phyloP scores from a whole-genome alignment of 2,888 invertebrate species.

The Apamea epomidion region DNA sequence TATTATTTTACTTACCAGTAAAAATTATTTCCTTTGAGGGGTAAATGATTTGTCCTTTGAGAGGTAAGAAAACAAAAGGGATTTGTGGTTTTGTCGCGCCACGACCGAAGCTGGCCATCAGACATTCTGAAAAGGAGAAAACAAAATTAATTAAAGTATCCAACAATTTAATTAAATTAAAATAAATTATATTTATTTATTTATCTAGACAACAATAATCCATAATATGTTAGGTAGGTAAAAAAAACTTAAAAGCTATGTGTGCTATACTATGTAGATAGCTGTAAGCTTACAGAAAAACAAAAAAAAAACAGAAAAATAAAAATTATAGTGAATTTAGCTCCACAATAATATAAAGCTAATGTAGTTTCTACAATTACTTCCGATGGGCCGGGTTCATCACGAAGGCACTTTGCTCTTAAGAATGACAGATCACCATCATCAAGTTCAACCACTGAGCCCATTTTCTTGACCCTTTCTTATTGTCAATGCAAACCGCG shows the following conservation, averaged over 20 bases:
- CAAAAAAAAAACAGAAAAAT: not conserved
- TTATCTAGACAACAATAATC: too few species aligned
- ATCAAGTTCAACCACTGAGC: slow-evolving; percentile 8
- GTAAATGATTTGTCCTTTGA: slow-evolving; percentile 96
- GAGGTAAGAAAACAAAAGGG: slow-evolving; percentile 95
- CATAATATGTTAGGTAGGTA: too few species aligned
- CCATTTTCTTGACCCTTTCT: slow-evolving; percentile 27
- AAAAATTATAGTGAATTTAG: not conserved
- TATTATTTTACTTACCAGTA: slow-evolving; percentile 90
- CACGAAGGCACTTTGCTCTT: not conserved
- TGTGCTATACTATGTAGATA: not conserved
- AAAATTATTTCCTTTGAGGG: slow-evolving; percentile 96
- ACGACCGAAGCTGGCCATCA: slow-evolving; percentile 93
- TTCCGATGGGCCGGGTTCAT: not conserved
- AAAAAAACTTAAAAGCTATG: not conserved
- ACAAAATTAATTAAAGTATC: not conserved
- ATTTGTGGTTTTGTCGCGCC: slow-evolving; percentile 93
- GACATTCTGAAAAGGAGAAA: slow-evolving; percentile 90
- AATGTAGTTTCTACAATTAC: not conserved
- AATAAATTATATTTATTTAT: too few species aligned
- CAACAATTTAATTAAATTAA: too few species aligned
- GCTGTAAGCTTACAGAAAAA: not conserved
- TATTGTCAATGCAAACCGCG: slow-evolving; percentile 45
- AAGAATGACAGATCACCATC: slow-evolving; percentile 17
- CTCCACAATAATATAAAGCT: not conserved